Evolutionary conservation across 2,888 invertebrate species (phyloP), one percentile per base, ranked within the genome.

Genomic region (Heliconius charithonia): DNA sequence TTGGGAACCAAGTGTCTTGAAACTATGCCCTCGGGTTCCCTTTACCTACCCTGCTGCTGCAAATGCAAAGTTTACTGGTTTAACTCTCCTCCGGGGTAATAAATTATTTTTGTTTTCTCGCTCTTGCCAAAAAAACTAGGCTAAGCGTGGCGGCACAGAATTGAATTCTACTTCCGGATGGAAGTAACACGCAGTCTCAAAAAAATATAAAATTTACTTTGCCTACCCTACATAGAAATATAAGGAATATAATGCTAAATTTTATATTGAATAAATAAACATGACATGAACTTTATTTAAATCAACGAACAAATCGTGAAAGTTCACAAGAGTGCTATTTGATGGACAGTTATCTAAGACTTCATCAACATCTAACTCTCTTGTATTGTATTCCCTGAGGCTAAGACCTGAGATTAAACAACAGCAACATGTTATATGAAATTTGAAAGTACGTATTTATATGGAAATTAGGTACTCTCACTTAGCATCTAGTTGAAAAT

Each of bases 291-390:
- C 27, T 25, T 41, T 32, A 67, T 67, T 41, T 41, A n/a, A 67
- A 37, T 67, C n/a, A 41, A 67, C 67, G 37, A 37, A 4, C 41
- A 69, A 25, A 27, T 69, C 69, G 69, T 69, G 69, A 69, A 69
- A 69, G 69, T 69, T 45, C 69, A 69, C 6, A 69, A 45, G 69
- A 69, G 41, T 45, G 69, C 19, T 69, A 45, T 69, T 69, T 69
- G 69, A 69, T 27, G 69, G 69, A 69, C 41, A 45, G 19, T 69
- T 69, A 69, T 69, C 69, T 69, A 19, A 45, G 69, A 25, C 25
- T 27, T 69, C 41, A 69, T 69, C 69, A 41, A 45, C 25, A 41
- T 69, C 25, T 41, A 41, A 25, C 25, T 69, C 41, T n/a, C 69
- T 45, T 7, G 41, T 25, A 19, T n/a, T 41, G 69, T 69, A n/a